Evolutionary conservation across 2,888 invertebrate species (phyloP), one percentile per base, ranked within the genome.

Genomic region (Hirtodrosophila duncani): DNA sequence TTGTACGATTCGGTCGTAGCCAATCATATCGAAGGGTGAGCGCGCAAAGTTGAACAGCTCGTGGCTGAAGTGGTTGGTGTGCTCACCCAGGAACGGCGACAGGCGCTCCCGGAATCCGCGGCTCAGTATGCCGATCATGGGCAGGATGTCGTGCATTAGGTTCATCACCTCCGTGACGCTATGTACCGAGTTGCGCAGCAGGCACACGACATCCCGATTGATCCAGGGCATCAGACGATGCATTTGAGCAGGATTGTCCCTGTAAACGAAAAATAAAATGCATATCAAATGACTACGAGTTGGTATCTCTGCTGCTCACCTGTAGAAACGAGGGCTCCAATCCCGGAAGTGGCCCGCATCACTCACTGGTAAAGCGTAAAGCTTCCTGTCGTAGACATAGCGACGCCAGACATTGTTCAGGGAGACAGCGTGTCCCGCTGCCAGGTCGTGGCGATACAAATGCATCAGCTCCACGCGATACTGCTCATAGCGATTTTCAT

Each of bases 181-280:
- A 9, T 90, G 90, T 2, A 84, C 75, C 1, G 89, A 86, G 63
- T 91, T 90, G 61, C 90, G 89, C 14, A 95, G 86, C 37, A 86
- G 64, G 39, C 96, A 88, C 68, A 91, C 90, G 17, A 98, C 88
- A 86, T 98, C 97, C 60, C 98, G 89, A 84, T 93, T 93, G 18
- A 98, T 88, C 95, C 96, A 98, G 1, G 94, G 94, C 58, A 94
- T 91, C 43, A 98, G 88, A 1, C 97, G 91, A 84, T 94, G 92
- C 60, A 92, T 89, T 84, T 94, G 93, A 8, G 93, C 91, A 45
- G 93, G 93, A 88, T 96, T 92, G 82, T 90, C 89, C 85, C 94
- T 93, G 83, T n/a, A 88, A 87, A n/a, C n/a, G n/a, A n/a, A n/a
- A n/a, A n/a, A n/a, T n/a, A n/a, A n/a, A n/a, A n/a, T n/a, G n/a